Base-by-base conservation (phyloP, 2,797 vertebrate genomes). In the Onychomys leucogaster region DNA sequence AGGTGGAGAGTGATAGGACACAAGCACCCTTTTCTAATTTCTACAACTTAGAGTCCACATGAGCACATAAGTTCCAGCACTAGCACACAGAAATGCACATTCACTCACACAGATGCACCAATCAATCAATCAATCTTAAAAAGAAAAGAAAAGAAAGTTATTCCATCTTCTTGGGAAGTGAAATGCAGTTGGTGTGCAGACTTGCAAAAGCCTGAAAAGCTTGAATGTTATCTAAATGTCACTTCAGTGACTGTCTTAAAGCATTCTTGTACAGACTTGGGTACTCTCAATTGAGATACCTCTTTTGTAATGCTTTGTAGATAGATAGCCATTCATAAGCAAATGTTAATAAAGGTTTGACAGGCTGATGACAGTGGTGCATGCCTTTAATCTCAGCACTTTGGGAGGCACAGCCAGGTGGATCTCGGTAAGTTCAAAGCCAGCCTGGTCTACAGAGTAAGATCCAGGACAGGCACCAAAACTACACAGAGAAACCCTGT, bases 221-320 rank as follows among this genome's bases (percentile, higher is more conserved):
- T 14, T 61, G 2, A 63, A 59, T 17, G 12, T 77, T 32, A 46
- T 52, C 67, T 92, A 61, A 65, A 55, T 6, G 27, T 43, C 87
- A 41, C 65, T 90, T 86, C 49, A 71, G 69, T 41, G 89, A 78
- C 46, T 67, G 14, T 46, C 71, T 92, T 49, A 73, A 89, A 83
- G 34, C 29, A 57, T 41, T 91, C 69, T 82, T 65, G 91, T 78
- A 71, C 13, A 95, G 21, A 88, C 11, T 23, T 81, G 37, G 65
- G 21, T 19, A 67, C n/a, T 69, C 71, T 94, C 27, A 59, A 34
- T 88, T 81, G 23, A 80, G 73, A 96, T 21, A 61, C 90, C 57
- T 67, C 77, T 80, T 91, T 61, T 65, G 49, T 82, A 76, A 61
- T 61, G 65, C 83, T 87, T 75, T 93, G 76, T 61, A 88, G 27